Base-by-base conservation (phyloP, 1,140 invertebrate species). In the Anthonomus grandis region DNA sequence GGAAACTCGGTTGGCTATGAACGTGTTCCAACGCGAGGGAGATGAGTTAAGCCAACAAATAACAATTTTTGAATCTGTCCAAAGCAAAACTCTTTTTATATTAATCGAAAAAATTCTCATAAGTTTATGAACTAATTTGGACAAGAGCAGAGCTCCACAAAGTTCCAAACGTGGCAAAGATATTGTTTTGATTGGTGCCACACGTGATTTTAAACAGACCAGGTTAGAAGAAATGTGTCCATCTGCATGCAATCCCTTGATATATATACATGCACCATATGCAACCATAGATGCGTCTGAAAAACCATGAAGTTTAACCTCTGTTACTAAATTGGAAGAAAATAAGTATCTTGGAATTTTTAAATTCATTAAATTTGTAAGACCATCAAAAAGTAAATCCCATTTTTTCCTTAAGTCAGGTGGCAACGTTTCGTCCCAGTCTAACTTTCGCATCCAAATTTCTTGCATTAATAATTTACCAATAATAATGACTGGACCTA, bases 21-120 rank as follows among this genome's bases (percentile, higher is more conserved):
- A 77, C 0, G 68, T 64, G 44, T 68, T 69, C 54, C 70, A 69
- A 24, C 46, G 25, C 46, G 51, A 57, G 4, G 74, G 71, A 13
- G 59, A 52, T 15, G 59, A 63, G 4, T 52, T 60, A 21, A 76
- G 51, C 75, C 75, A 77, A 4, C 60, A 57, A 12, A 75, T 45
- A 2, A 74, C 70, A 0, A 75, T 68, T 2, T 67, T 74, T 2
- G 71, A 73, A 53, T 77, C 70, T 0, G n/a, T n/a, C n/a, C 73
- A 76, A 51, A 70, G 73, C 39, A 58, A 64, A 2, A 69, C 57
- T 4, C 63, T 42, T 2, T n/a, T n/a, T n/a, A 47, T 27, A 13
- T 18, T 19, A 71, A 59, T 5, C 57, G 39, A 5, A 75, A 62
- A 8, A 60, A 37, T 12, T 50, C 22, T n/a, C n/a, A 36, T 44